These are phyloP conservation scores for Spizella passerina DNA, from an alignment of 2,797 vertebrate genomes.

Conservation along the genomic window DNA sequence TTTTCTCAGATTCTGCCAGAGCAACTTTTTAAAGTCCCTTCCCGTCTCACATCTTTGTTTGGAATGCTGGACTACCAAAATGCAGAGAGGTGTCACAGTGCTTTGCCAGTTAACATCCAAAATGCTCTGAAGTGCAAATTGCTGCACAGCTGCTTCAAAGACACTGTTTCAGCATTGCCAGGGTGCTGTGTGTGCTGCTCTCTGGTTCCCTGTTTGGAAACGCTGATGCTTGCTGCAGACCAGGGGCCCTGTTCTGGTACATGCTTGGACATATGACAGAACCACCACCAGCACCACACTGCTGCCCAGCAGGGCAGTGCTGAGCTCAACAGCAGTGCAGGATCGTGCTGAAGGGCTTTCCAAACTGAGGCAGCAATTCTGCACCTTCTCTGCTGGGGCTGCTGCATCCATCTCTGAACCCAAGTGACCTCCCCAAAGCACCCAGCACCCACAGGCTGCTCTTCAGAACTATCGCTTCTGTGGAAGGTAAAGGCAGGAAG, in stretches of 20 bases:
- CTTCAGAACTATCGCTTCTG: background rate
- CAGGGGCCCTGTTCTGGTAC: background rate
- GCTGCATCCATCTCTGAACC: background rate
- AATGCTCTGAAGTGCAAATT: background rate
- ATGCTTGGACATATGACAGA: accelerated
- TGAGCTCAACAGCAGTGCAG: background rate
- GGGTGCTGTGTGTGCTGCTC: background rate
- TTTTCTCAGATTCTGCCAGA: background rate
- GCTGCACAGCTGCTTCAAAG: background rate
- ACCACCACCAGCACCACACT: accelerated
- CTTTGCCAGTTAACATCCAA: background rate
- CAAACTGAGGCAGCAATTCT: background rate
- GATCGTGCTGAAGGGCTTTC: background rate
- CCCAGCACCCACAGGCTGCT: background rate
- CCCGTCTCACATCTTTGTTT: background rate
- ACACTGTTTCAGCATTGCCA: accelerated
- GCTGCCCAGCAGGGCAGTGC: background rate
- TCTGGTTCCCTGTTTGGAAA: background rate
- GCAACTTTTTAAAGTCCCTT: background rate
- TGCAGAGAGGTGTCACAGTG: background rate
- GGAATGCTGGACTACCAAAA: background rate
- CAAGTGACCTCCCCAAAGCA: background rate
- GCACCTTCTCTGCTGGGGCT: background rate
- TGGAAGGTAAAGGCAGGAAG: background rate
- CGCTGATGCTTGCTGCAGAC: background rate